Percentiles rank a stretch among this genome's conserved stretches.
phyloP scores from a whole-genome alignment of 2,888 invertebrate genomes.

The Tiliacea aurago region DNA sequence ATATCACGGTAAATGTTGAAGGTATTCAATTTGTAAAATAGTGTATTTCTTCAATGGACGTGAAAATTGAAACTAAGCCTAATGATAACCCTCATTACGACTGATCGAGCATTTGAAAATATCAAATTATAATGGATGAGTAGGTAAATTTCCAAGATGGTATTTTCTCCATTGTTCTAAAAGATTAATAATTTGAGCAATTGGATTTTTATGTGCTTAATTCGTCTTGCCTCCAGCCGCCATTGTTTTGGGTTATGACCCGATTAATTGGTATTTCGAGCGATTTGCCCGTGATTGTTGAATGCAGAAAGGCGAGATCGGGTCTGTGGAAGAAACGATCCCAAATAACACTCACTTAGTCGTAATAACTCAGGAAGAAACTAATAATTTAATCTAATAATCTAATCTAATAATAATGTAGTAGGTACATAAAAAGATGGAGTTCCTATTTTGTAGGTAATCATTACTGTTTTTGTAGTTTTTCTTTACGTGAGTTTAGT shows the following conservation, averaged over 20 bases:
- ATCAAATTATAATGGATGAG: conserved; percentile 17
- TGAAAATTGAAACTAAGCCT: conserved; percentile 21
- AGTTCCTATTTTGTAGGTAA: not conserved
- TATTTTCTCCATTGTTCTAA: conserved; percentile 49
- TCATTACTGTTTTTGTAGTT: not conserved
- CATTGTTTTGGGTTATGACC: conserved; percentile 67
- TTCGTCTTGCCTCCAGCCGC: conserved; percentile 46
- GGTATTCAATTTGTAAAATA: not conserved
- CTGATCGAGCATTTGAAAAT: conserved; percentile 32
- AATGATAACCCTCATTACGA: conserved; percentile 6
- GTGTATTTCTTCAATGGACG: conserved; percentile 7
- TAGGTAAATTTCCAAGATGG: conserved; percentile 26
- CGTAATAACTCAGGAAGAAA: conserved; percentile 20
- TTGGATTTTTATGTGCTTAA: conserved; percentile 65
- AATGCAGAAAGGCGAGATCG: conserved; percentile 36
- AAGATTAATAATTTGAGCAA: conserved; percentile 61
- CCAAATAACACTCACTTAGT: conserved; percentile 60
- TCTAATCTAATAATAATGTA: too few relatives aligned
- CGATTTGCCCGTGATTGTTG: conserved; percentile 61
- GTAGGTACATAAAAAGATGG: not conserved
- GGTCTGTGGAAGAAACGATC: conserved; percentile 37
- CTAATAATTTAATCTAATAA: conserved; percentile 7
- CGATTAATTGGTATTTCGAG: conserved; percentile 70
- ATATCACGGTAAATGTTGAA: conserved; percentile 7
- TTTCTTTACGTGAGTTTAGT: too few relatives aligned